Base-by-base conservation (phyloP, 1,140 invertebrate species). In the Trissolcus basalis region DNA sequence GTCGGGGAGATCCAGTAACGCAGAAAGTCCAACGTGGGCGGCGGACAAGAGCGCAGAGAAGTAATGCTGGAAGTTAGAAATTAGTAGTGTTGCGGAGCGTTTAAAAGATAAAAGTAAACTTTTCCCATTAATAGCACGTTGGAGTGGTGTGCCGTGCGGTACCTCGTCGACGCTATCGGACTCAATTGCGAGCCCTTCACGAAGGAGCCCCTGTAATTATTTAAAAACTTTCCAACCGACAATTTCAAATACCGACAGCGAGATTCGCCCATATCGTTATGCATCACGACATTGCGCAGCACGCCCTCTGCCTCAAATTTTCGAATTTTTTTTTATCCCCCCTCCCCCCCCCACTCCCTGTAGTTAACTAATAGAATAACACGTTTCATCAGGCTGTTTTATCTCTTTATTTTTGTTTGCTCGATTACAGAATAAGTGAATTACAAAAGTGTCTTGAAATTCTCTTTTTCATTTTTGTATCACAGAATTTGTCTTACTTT, bases 91-190 rank as follows among this genome's bases (percentile, higher is more conserved):
- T 87, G 81, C 82, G 68, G 78, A 82, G 77, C 86, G 82, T 87
- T 88, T 88, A 85, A 87, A 88, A 88, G 87, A 88, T 88, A 88
- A 88, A 88, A 86, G 83, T 80, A 82, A 88, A 88, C 87, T 88
- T 88, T 88, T 88, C 85, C 85, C 86, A 88, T 88, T 88, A 88
- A 88, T 87, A 84, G 85, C 77, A 65, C 68, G 71, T 75, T 73
- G 73, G 79, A 82, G 80, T 79, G 80, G 70, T 58, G 74, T 33
- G 60, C 64, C 47, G 64, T 53, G 59, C 68, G 63, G 60, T 68
- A 70, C 78, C 68, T 69, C 67, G 70, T 73, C 60, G 61, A 74
- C 67, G 68, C 74, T 82, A 82, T 81, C 73, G 75, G 78, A 81
- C 81, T 85, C 83, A 81, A 85, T 86, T 84, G 83, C 80, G 75